Evolutionary conservation across 2,113 vertebrate genomes (phyloP).

Genomic region (Halichoerus grypus): DNA sequence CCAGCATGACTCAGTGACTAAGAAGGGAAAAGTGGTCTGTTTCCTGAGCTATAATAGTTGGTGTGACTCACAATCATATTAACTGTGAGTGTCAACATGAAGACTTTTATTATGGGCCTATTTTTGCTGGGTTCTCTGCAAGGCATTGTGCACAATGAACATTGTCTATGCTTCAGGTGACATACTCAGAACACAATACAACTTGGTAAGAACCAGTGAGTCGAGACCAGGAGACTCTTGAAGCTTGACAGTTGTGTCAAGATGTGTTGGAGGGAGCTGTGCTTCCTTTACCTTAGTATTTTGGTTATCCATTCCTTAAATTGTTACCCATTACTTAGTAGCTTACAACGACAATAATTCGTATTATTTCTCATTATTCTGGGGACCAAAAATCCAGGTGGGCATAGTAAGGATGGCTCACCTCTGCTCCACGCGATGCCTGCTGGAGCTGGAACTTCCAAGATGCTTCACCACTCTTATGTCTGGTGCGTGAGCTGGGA

Average conservation of each 20-base stretch:
- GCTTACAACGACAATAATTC: not conserved
- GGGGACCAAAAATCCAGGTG: not conserved
- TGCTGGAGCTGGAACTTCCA: not conserved
- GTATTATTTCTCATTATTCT: conserved; percentile 20
- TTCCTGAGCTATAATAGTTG: not conserved
- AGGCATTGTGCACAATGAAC: not conserved
- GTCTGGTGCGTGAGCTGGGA: not conserved
- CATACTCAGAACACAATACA: not conserved
- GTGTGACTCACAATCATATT: conserved; percentile 64
- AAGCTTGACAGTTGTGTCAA: not conserved
- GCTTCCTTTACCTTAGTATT: not conserved
- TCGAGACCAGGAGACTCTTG: not conserved
- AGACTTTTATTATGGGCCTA: conserved; percentile 67
- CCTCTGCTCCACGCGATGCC: not conserved
- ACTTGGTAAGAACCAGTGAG: not conserved
- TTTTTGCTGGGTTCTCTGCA: conserved; percentile 53
- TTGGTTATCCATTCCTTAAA: not conserved
- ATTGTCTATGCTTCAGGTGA: not conserved
- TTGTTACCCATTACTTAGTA: not conserved
- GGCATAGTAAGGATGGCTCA: not conserved
- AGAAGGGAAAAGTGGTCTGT: not conserved
- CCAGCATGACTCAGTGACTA: not conserved
- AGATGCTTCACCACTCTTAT: not conserved
- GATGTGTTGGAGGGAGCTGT: not conserved
- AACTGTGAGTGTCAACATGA: not conserved